phyloP scores from a whole-genome alignment of 35 echinoderm and acorn worm genomes.

The Stichopus chloronotus region DNA sequence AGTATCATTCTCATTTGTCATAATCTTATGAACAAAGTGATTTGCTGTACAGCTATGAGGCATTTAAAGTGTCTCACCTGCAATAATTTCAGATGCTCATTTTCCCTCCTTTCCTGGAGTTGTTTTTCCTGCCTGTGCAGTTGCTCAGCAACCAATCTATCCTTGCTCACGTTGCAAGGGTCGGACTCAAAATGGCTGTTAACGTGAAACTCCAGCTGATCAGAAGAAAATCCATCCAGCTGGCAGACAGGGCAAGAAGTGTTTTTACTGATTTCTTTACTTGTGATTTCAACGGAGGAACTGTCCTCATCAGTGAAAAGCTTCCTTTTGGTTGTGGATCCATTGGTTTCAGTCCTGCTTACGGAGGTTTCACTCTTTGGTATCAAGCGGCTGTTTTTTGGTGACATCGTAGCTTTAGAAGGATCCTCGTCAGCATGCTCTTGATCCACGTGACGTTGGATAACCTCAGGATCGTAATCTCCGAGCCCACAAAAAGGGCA shows the following conservation, averaged over 20 bases:
- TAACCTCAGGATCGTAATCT: slow-evolving; percentile 69
- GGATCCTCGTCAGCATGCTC: slow-evolving; percentile 61
- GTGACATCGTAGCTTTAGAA: background rate
- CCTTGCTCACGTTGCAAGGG: background rate
- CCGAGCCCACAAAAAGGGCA: slow-evolving; percentile 85
- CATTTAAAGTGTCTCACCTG: slow-evolving; percentile 21
- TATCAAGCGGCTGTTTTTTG: background rate
- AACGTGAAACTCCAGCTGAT: slow-evolving; percentile 71
- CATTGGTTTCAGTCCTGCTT: background rate
- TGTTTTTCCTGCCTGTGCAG: slow-evolving; percentile 68
- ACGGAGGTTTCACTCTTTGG: background rate
- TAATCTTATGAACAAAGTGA: no score
- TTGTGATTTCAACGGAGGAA: background rate
- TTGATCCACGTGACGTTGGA: slow-evolving; percentile 67
- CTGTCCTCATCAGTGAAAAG: slow-evolving; percentile 1
- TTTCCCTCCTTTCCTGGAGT: slow-evolving; percentile 58
- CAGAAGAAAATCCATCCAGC: slow-evolving; percentile 9
- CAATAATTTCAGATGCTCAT: slow-evolving; percentile 64
- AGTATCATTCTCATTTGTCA: no score
- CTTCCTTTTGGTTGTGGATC: background rate
- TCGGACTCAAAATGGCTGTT: slow-evolving; percentile 77
- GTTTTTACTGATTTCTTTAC: background rate
- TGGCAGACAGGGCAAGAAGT: slow-evolving; percentile 75
- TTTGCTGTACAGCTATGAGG: no score
- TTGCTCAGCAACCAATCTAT: slow-evolving; percentile 63